A percentile compares a stretch with the other conserved stretches of the same genome.
These are phyloP conservation scores for Brachypalpus laphriformis DNA, from an alignment of 2,888 invertebrate species.

Conservation along the genomic window DNA sequence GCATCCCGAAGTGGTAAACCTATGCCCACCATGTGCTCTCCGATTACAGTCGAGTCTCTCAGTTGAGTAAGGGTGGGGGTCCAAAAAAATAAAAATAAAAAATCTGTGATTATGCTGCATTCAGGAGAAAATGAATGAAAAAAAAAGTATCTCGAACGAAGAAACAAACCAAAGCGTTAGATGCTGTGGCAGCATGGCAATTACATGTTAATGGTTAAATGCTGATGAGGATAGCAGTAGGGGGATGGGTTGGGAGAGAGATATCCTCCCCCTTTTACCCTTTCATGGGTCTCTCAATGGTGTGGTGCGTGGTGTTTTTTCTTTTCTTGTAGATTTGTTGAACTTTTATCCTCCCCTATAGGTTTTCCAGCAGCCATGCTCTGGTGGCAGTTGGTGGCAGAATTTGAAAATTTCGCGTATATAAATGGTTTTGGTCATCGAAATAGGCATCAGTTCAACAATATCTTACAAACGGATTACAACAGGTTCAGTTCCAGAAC, in stretches of 20 bases:
- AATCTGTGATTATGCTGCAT: conserved; percentile 49
- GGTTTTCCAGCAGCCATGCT: conserved; percentile 32
- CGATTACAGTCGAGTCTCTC: conserved; percentile 41
- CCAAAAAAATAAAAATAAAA: background rate
- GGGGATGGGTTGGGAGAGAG: conserved; percentile 8
- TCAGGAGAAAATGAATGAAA: conserved; percentile 54
- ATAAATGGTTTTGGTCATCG: conserved; percentile 83
- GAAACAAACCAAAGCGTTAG: conserved; percentile 36
- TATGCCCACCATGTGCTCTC: conserved; percentile 65
- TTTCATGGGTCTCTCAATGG: conserved; percentile 27
- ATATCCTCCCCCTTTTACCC: conserved; percentile 33
- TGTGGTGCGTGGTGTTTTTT: conserved; percentile 35
- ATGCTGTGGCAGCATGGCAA: conserved; percentile 20
- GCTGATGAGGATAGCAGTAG: background rate
- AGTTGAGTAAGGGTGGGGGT: conserved; percentile 56
- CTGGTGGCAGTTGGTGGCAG: conserved; percentile 46
- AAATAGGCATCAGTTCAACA: conserved; percentile 82
- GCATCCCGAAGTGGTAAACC: conserved; percentile 56
- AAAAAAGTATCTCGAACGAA: conserved; percentile 38
- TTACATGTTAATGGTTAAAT: conserved; percentile 40
- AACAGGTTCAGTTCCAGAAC: conserved; percentile 65
- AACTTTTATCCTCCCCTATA: conserved; percentile 73
- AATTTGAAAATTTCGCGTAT: conserved; percentile 79
- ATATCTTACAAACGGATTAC: conserved; percentile 82
- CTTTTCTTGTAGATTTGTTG: conserved; percentile 47